Conservation (phyloP, 2,113 vertebrate genomes). For the Murina feae region DNA sequence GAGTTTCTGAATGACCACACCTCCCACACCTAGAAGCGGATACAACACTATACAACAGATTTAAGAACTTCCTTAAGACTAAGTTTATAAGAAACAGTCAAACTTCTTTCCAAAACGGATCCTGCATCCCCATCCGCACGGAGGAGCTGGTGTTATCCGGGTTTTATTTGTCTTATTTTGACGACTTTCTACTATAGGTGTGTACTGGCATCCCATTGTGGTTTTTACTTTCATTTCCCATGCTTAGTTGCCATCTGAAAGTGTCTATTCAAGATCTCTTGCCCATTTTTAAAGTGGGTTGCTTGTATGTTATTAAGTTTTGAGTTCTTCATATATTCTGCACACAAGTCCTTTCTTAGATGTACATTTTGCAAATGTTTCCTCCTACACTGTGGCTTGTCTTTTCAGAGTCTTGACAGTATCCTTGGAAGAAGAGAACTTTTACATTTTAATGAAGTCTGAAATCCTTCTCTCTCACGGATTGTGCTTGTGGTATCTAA, state of each 20-base stretch:
- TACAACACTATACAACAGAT: fast-evolving
- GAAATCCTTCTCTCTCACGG: not conserved
- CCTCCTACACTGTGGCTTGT: not conserved
- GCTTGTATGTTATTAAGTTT: not conserved
- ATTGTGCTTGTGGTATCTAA: not conserved
- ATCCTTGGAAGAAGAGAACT: not conserved
- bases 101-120: not conserved
- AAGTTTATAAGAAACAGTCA: not conserved
- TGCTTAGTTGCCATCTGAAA: not conserved
- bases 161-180: not conserved
- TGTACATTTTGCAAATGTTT: not conserved
- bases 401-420: not conserved
- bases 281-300: not conserved
- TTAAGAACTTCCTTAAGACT: not conserved
- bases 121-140: not conserved
- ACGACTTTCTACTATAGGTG: not conserved
- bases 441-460: not conserved
- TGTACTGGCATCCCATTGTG: not conserved
- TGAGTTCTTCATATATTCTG: not conserved
- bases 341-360: not conserved
- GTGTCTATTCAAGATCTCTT: not conserved
- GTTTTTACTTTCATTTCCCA: not conserved
- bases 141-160: not conserved
- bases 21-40: not conserved
- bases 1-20: not conserved